phyloP scores from a whole-genome alignment of 2,888 invertebrate species.

The Catocala nupta region DNA sequence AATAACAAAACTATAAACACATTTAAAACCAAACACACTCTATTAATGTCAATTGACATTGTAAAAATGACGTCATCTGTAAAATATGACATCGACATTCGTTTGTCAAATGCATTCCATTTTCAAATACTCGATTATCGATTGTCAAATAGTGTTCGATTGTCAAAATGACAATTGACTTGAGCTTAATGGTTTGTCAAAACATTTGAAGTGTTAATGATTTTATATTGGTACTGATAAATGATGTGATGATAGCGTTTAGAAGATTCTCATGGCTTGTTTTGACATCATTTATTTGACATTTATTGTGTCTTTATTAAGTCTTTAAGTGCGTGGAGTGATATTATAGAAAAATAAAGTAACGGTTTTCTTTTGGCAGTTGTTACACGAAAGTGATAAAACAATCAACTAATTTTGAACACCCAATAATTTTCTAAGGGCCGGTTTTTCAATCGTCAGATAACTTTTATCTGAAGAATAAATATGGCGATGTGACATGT shows the following conservation, averaged over 20 bases:
- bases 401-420: too few species aligned
- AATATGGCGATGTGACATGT: too few species aligned
- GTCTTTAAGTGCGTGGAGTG: background rate
- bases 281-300: conserved; percentile 7
- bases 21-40: conserved; percentile 54
- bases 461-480: too few species aligned
- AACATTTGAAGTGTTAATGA: conserved; percentile 82
- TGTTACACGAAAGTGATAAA: too few species aligned
- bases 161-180: conserved; percentile 55
- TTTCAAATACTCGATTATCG: conserved; percentile 60
- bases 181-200: conserved; percentile 82
- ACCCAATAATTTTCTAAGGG: too few species aligned
- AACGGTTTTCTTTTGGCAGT: too few species aligned
- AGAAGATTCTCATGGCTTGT: conserved; percentile 63
- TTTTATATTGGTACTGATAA: conserved; percentile 70
- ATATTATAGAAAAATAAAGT: too few species aligned
- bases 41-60: conserved; percentile 65
- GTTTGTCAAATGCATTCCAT: conserved; percentile 69
- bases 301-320: conserved; percentile 9
- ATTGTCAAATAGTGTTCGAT: conserved; percentile 63
- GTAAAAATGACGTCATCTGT: conserved; percentile 78
- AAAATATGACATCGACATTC: conserved; percentile 60
- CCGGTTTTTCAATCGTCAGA: too few species aligned
- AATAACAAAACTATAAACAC: conserved; percentile 19
- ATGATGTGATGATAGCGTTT: conserved; percentile 75